These are phyloP conservation scores for Hymenochirus boettgeri DNA, from an alignment of 2,113 vertebrate genomes.

Conservation along the genomic window DNA sequence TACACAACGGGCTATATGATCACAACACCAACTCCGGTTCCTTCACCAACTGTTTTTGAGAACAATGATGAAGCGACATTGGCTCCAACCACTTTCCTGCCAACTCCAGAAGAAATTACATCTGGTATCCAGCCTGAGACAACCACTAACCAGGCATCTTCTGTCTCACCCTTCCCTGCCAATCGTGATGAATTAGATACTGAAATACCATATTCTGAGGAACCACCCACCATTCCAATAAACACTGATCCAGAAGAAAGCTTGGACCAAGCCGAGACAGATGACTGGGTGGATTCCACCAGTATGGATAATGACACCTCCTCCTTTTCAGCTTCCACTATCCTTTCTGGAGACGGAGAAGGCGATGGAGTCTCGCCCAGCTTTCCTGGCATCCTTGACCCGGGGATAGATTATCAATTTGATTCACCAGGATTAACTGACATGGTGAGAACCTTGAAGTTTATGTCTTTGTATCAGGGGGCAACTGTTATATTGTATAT, in stretches of 20 bases:
- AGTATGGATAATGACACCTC: constrained; percentile 72
- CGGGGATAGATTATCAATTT: constrained; percentile 83
- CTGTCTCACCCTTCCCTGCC: constrained; percentile 45
- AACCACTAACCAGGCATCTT: constrained; percentile 43
- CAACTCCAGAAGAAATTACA: constrained; percentile 46
- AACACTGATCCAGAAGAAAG: constrained; percentile 50
- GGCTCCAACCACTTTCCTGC: constrained; percentile 44
- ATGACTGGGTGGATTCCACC: constrained; percentile 61
- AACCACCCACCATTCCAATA: constrained; percentile 45
- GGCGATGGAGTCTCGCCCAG: constrained; percentile 69
- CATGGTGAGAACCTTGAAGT: constrained; percentile 67
- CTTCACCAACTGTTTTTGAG: constrained; percentile 27
- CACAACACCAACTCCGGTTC: constrained; percentile 39
- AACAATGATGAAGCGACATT: constrained; percentile 42
- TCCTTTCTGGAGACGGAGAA: constrained; percentile 91
- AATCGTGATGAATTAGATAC: constrained; percentile 53
- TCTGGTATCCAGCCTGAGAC: constrained; percentile 47
- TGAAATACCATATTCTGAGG: constrained; percentile 46
- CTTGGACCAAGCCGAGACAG: constrained; percentile 60
- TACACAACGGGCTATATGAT: constrained; percentile 47
- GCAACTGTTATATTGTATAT: too few relatives aligned
- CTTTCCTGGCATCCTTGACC: constrained; percentile 72
- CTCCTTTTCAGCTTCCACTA: constrained; percentile 77
- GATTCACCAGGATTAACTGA: constrained; percentile 77
- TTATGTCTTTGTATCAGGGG: too few relatives aligned